Evolutionary conservation across 2,888 invertebrate genomes (phyloP).

Genomic region (Schizaphis graminum): DNA sequence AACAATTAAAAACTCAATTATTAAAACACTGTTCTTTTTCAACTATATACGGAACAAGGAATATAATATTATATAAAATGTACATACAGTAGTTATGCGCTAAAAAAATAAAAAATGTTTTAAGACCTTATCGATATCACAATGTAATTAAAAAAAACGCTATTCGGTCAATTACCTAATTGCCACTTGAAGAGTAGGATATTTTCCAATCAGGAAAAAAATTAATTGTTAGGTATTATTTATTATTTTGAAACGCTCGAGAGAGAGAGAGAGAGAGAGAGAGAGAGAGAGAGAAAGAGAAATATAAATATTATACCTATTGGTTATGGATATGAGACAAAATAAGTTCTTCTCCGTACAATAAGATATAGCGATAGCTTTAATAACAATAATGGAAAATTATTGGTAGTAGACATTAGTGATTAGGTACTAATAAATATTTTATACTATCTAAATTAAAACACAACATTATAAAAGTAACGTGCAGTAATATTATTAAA

Average conservation of each 20-base stretch:
- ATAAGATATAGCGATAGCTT: neutral
- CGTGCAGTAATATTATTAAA: neutral
- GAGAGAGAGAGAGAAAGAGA: too few species aligned
- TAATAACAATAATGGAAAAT: neutral
- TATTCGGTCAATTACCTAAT: neutral
- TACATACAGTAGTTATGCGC: neutral
- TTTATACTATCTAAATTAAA: neutral
- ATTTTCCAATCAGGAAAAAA: neutral
- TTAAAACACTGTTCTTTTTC: neutral
- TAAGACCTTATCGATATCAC: neutral
- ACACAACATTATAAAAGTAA: neutral
- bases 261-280: too few species aligned
- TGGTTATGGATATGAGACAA: too few species aligned
- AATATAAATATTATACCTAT: too few species aligned
- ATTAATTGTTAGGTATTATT: neutral
- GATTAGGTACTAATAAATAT: neutral
- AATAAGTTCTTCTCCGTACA: neutral
- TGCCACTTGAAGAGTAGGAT: neutral
- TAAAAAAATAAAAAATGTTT: neutral
- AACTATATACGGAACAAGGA: neutral
- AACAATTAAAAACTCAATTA: slow-evolving; percentile 28
- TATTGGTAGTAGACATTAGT: neutral
- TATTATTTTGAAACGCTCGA: neutral
- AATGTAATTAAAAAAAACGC: neutral
- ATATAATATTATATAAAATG: neutral